Evolutionary conservation across 2,888 invertebrate genomes (phyloP), one percentile per base, ranked within the genome.

Genomic region (Heliconius sara): DNA sequence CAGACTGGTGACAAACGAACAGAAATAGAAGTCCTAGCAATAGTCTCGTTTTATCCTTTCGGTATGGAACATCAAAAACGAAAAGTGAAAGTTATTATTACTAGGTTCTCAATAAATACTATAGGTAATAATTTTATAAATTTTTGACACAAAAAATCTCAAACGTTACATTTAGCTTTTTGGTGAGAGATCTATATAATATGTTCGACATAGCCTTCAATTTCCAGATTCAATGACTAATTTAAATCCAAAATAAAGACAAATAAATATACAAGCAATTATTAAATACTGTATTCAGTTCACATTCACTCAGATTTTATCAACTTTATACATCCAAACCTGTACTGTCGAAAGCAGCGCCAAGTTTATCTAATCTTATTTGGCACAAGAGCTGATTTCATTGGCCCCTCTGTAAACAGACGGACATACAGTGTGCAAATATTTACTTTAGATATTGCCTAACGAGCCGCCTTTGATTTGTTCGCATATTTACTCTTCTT

Each of bases 361-460:
- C 78, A 79, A 75, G 72, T 80, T 83, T 83, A 80, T 83, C 82
- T 84, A 84, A 83, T 88, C 88, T 87, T 85, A 86, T 89, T 86
- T 84, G 81, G 84, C 80, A 85, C 85, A 86, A 87, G 85, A 80
- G 84, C 82, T 84, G 83, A 86, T 87, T 88, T 85, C 86, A 87
- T 87, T 88, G 85, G 85, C 83, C 75, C 77, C 80, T 79, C 79
- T 47, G 76, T 80, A 80, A 77, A 63, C 34, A 75, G 78, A 60
- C 63, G 0, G 68, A 85, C 83, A 84, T 77, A 85, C 83, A n/a
- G 83, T 12, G 27, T 57, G 27, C 43, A 63, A 65, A 39, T 63
- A 63, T 72, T 72, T 57, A 9, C 22, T 57, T 57, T 43, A 68
- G 34, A 68, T 68, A 68, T 43, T n/a, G 39, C 5, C 13, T 68